A percentile compares a stretch with the other conserved stretches of the same genome.
Evolutionary conservation across 2,888 invertebrate genomes (phyloP).

Genomic region (Polia nebulosa): DNA sequence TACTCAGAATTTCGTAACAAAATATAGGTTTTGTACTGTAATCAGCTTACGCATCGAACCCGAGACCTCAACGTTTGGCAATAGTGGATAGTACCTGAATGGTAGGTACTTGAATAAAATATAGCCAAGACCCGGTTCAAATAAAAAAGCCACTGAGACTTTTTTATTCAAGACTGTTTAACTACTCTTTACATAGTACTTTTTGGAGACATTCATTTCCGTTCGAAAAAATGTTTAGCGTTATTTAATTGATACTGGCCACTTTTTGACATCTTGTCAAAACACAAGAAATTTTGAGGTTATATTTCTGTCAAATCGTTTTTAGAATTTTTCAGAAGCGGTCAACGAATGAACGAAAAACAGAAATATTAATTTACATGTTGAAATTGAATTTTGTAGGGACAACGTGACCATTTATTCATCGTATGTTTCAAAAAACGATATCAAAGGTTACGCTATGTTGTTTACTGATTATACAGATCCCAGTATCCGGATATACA

Average conservation of each 20-base stretch:
- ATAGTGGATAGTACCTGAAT: too few relatives aligned
- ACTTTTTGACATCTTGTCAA: slow-evolving; percentile 13
- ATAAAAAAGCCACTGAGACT: not conserved
- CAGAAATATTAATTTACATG: slow-evolving; percentile 49
- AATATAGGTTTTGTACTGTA: too few relatives aligned
- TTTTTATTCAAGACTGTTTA: too few relatives aligned
- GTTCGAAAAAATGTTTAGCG: slow-evolving; percentile 5
- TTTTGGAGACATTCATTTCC: not conserved
- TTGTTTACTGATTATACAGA: slow-evolving; percentile 63
- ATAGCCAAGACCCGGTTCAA: not conserved
- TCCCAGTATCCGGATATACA: slow-evolving; percentile 62
- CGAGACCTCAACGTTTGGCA: not conserved
- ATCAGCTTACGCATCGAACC: not conserved
- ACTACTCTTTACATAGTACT: not conserved
- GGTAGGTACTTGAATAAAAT: not conserved
- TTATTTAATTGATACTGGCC: slow-evolving; percentile 24
- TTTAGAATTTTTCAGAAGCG: slow-evolving; percentile 39
- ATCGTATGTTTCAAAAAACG: slow-evolving; percentile 64
- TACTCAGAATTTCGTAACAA: too few relatives aligned
- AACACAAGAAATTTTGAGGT: slow-evolving; percentile 39
- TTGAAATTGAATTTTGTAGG: slow-evolving; percentile 56
- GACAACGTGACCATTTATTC: slow-evolving; percentile 58
- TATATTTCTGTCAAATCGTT: slow-evolving; percentile 52
- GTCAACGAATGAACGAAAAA: slow-evolving; percentile 42
- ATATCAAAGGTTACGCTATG: slow-evolving; percentile 61